Conservation (phyloP, 2,113 vertebrate genomes). For the Daubentonia madagascariensis region DNA sequence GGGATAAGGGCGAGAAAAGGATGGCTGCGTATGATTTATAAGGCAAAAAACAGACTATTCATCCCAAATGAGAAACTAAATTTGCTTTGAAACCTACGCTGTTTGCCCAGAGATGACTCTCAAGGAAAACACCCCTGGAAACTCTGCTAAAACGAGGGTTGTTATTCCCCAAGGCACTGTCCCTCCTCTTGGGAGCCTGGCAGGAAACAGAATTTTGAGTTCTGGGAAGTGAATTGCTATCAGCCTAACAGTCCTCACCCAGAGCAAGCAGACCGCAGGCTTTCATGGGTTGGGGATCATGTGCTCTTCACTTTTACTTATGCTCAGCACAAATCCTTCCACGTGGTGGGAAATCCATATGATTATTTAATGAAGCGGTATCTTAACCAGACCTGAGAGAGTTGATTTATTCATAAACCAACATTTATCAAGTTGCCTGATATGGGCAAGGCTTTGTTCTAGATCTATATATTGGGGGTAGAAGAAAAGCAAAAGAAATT, state of each 20-base stretch:
- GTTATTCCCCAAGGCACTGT: background rate
- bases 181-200: background rate
- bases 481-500: background rate
- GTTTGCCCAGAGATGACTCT: background rate
- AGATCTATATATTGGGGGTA: background rate
- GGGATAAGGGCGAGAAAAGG: background rate
- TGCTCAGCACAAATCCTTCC: background rate
- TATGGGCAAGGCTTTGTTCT: background rate
- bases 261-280: background rate
- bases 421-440: background rate
- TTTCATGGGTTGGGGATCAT: background rate
- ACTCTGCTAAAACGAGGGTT: background rate
- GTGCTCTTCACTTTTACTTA: background rate
- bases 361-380: background rate
- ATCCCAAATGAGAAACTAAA: conserved; percentile 24
- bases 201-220: background rate
- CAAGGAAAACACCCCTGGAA: background rate
- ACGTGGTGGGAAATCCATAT: background rate
- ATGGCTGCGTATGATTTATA: background rate
- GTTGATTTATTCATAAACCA: background rate
- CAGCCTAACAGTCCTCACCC: background rate
- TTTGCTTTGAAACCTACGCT: conserved; percentile 18
- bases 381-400: background rate
- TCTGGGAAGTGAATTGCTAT: background rate
- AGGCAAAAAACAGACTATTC: conserved; percentile 39